These are phyloP conservation scores for Acyrthosiphon pisum DNA, from an alignment of 1,140 invertebrate species.

Conservation along the genomic window DNA sequence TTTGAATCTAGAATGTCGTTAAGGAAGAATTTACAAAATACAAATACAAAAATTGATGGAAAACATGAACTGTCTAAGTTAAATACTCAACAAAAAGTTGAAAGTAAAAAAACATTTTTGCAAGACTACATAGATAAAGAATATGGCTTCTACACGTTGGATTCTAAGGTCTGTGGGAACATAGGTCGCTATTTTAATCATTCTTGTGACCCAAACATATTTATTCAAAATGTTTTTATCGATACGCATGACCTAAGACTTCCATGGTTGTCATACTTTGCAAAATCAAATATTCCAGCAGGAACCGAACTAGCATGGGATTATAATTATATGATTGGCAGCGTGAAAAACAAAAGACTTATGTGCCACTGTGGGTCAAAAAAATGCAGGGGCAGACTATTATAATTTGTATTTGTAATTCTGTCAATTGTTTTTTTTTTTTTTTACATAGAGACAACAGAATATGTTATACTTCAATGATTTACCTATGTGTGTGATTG, in stretches of 20 bases:
- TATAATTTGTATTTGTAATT: neutral
- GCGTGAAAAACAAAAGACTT: conserved; percentile 87
- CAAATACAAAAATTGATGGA: neutral
- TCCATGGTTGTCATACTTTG: conserved; percentile 97
- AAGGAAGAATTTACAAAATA: neutral
- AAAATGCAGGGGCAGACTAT: conserved; percentile 46
- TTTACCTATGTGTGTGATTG: neutral
- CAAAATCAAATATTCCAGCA: conserved; percentile 82
- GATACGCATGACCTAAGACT: conserved; percentile 97
- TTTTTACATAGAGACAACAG: neutral
- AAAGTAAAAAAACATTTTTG: neutral
- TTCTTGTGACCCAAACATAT: conserved; percentile 93
- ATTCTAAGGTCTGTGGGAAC: conserved; percentile 93
- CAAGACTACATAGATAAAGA: no score
- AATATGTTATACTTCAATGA: neutral
- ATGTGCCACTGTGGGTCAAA: conserved; percentile 81
- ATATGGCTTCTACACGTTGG: no score
- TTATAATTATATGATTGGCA: conserved; percentile 95
- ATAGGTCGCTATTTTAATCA: conserved; percentile 96
- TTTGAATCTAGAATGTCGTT: neutral
- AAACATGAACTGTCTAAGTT: neutral
- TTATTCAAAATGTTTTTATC: conserved; percentile 98
- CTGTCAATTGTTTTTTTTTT: neutral
- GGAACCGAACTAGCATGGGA: conserved; percentile 97
- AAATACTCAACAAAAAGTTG: neutral